Evolutionary conservation across 1,140 invertebrate species (phyloP), one percentile per base, ranked within the genome.

Genomic region (Atta colombica): DNA sequence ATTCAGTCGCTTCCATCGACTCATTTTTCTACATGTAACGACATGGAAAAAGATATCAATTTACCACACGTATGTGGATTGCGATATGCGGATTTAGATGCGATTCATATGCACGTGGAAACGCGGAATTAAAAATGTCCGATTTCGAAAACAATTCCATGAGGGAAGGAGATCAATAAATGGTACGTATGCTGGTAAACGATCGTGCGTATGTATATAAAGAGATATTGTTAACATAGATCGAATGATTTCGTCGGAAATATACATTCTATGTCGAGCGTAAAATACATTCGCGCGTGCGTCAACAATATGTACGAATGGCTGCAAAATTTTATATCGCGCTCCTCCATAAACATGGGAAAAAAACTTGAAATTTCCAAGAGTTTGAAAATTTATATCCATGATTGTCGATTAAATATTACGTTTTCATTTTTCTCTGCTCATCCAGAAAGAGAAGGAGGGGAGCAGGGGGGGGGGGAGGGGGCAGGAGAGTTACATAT

Each of bases 371-470:
- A 84, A 74, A 84, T 84, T 84, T 84, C 18, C 80, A 51, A 61
- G 69, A 61, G 80, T 74, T 75, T 49, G 39, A 31, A 75, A 61
- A 84, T 84, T 84, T 84, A 51, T 75, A 49, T 51, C n/a, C 55
- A n/a, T 31, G 69, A 84, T 63, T 75, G 80, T 45, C 45, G 58
- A 69, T 84, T 75, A 84, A 75, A 84, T 84, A 75, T 84, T 75
- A 75, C 69, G 39, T 61, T 84, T 84, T 84, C 75, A 84, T 84
- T 84, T 84, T 84, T 84, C 69, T 35, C 80, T 35, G 8, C 35
- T 61, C n/a, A 12, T 45, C 28, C 49, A 31, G 75, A 69, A 14
- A 10, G 10, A 4, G 35, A 8, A 4, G 7, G 63, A 16, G 7
- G 1, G 31, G 18, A 31, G 28, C 28, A 0, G 39, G 4, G 10